Evolutionary conservation across 2,113 vertebrate genomes (phyloP), one percentile per base, ranked within the genome.

Genomic region (Chamaea fasciata): DNA sequence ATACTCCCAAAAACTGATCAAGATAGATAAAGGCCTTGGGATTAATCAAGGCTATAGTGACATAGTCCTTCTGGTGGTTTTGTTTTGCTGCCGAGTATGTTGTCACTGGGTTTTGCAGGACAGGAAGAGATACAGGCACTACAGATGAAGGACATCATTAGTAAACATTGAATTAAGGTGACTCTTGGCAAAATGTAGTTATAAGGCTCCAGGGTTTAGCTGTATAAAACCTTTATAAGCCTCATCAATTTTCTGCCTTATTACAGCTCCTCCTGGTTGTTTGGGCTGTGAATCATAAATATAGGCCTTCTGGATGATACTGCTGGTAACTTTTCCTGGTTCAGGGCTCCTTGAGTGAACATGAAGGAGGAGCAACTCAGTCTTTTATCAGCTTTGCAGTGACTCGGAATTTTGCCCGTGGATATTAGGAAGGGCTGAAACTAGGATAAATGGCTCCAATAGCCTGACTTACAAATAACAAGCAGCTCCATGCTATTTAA

Each of bases 91-190:
- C 35, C 0, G 13, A 89, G 47, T 44, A 20, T 0, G 27, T 93
- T 86, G 88, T 94, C 79, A 17, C 33, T 64, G 80, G 56, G 79
- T 90, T 79, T 53, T 33, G 47, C 57, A 94, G 86, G 74, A 75
- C 90, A 96, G 94, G 92, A 95, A 93, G 80, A 94, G 93, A 94
- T 60, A 49, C 1, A 53, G 88, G 88, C 86, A 90, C 69, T 37
- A 55, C 79, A 94, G 79, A 92, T 9, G 7, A 92, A 96, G 88
- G 88, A 91, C 50, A 2, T 82, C 86, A 94, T 97, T 95, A 95
- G 92, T 62, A 97, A 96, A 90, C 94, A 92, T 93, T 96, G 88
- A 96, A 96, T 96, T 94, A 97, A 96, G 92, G 94, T 87, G 64
- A 83, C 86, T 92, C 87, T 94, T 64, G 64, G n/a, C 90, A 89